Conservation (phyloP, 2,113 vertebrate species). For the Halcyon malimbica region DNA sequence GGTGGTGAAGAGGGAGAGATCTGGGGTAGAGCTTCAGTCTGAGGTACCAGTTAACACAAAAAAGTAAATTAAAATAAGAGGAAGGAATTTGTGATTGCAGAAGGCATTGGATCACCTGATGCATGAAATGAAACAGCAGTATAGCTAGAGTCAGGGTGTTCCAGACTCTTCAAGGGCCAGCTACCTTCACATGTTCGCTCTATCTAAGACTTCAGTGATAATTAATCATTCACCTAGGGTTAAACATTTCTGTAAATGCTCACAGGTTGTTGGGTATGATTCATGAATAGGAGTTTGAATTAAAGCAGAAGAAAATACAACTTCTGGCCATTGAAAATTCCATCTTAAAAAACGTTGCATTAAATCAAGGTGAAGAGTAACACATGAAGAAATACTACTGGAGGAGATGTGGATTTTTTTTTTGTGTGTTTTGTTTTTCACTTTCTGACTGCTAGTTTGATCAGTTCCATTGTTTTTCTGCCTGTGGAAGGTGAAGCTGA, state of each 20-base stretch:
- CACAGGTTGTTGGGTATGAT: not conserved
- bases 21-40: not conserved
- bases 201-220: not conserved
- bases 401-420: not conserved
- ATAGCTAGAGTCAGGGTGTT: not conserved
- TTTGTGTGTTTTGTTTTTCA: not conserved
- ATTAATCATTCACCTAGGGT: not conserved
- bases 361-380: not conserved
- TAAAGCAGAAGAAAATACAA: not conserved
- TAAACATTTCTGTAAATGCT: not conserved
- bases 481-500: not conserved
- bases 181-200: accelerated
- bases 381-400: not conserved
- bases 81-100: not conserved
- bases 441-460: not conserved
- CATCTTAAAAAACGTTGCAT: not conserved
- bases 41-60: not conserved
- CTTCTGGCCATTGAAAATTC: not conserved
- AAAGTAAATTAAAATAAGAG: not conserved
- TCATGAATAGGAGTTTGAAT: not conserved
- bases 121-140: not conserved
- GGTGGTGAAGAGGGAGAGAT: not conserved
- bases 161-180: not conserved
- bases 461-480: not conserved
- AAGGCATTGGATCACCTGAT: not conserved